Percentiles rank a stretch among this genome's conserved stretches.
These are phyloP conservation scores for Cladopsammia gracilis DNA, from an alignment of 64 coral and sea anemone species.

Conservation along the genomic window DNA sequence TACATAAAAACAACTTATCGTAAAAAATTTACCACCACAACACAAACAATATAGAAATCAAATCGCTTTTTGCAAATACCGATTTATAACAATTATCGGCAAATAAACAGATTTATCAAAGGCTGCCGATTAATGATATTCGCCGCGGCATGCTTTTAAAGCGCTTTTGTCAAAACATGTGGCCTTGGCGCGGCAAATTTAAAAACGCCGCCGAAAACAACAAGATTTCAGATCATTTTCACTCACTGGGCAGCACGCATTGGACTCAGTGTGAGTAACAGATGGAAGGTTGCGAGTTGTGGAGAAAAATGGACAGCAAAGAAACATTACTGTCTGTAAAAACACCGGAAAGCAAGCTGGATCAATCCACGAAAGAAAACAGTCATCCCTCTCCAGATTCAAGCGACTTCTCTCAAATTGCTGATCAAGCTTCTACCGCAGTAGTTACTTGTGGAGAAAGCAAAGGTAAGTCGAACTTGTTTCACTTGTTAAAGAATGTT, in stretches of 20 bases:
- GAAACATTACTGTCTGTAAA: not conserved
- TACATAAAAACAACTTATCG: not conserved
- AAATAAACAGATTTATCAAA: not conserved
- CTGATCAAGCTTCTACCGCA: not conserved
- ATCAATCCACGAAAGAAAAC: not conserved
- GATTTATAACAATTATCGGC: slow-evolving; percentile 9
- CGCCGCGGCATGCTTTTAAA: not conserved
- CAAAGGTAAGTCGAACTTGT: not conserved
- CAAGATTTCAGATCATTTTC: not conserved
- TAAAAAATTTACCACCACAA: not conserved
- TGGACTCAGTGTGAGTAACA: not conserved
- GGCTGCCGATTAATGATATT: not conserved
- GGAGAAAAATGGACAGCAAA: not conserved
- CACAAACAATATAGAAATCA: not conserved
- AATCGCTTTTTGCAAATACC: slow-evolving; percentile 18
- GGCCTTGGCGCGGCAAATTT: not conserved
- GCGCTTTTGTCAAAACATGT: not conserved
- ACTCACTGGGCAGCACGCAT: not conserved
- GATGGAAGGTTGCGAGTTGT: not conserved
- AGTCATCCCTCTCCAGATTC: not conserved
- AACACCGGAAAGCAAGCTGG: not conserved
- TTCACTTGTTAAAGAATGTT: not conserved
- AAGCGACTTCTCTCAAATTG: not conserved
- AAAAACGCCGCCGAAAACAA: not conserved
- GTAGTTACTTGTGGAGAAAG: not conserved